Evolutionary conservation across 2,888 invertebrate species (phyloP).

Genomic region (Xestia xanthographa): DNA sequence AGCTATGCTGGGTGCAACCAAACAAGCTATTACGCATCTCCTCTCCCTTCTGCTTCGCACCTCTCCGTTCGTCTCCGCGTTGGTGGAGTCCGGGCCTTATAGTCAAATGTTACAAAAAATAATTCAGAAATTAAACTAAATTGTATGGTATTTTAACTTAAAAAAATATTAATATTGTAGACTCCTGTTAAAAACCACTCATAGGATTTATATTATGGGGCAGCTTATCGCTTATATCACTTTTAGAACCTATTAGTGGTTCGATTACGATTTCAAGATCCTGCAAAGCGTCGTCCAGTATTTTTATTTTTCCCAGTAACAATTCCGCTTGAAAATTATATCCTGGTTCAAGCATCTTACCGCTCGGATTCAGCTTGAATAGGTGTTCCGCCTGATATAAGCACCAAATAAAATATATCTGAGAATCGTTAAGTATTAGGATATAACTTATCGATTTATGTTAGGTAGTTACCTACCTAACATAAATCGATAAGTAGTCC

Average conservation of each 20-base stretch:
- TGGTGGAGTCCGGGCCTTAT: not conserved
- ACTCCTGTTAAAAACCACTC: constrained; percentile 72
- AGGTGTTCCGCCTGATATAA: constrained; percentile 91
- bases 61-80: not conserved
- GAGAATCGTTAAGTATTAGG: constrained; percentile 2
- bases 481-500: too few relatives aligned
- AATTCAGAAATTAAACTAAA: not conserved
- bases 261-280: constrained; percentile 85
- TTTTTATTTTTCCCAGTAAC: constrained; percentile 87
- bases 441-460: not conserved
- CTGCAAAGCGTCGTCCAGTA: constrained; percentile 83
- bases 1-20: not conserved
- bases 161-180: not conserved
- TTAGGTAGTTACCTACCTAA: too few relatives aligned
- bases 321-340: constrained; percentile 90
- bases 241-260: constrained; percentile 78
- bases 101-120: constrained; percentile 10
- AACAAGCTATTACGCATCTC: not conserved
- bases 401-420: constrained; percentile 60
- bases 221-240: constrained; percentile 65
- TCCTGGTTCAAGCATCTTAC: constrained; percentile 93
- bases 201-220: constrained; percentile 73
- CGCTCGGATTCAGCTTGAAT: constrained; percentile 92
- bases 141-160: not conserved
- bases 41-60: not conserved